Base-by-base conservation (phyloP, 2,113 vertebrate species). In the Cyprinodon brontotheroides region DNA sequence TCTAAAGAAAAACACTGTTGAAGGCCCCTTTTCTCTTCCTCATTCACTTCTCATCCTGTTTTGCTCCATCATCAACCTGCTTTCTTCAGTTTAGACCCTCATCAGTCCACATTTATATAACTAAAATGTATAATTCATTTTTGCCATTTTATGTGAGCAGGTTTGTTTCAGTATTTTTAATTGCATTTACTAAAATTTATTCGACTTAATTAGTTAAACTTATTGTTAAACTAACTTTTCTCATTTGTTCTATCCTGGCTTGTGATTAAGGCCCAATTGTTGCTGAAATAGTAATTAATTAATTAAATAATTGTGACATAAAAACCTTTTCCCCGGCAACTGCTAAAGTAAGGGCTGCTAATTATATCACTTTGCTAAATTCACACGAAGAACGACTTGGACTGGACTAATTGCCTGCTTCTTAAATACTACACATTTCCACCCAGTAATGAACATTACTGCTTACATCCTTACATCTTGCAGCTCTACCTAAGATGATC, bases 1-100 rank as follows among this genome's bases (percentile, higher is more conserved):
- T 86, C 80, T 88, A 38, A 87, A 82, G 86, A 84, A 84, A 84
- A 86, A 78, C 68, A 69, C 73, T 75, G 68, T 61, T 80, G 86
- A 86, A 83, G 79, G 62, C 78, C 84, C 72, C 87, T 69, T 83
- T 74, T 81, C 82, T 77, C 73, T 57, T 57, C 59, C 29, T 79
- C 80, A 64, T 86, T 89, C 83, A 84, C 8, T 75, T 70, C 79
- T 77, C 67, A 39, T 79, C 77, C 83, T 75, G 64, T 68, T 79
- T 80, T 88, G 79, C 61, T 86, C 74, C 3, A 11, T 83, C 72
- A 61, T 9, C 69, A 76, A 63, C 62, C 50, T 59, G 0, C 39
- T 48, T 36, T 0, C 8, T 43, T 69, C 38, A 40, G 65, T 61
- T 53, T 47, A 36, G 50, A 9, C 45, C 79, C 40, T 80, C 37